Conservation (phyloP, 2,888 invertebrate genomes). For the Pammene aurita region DNA sequence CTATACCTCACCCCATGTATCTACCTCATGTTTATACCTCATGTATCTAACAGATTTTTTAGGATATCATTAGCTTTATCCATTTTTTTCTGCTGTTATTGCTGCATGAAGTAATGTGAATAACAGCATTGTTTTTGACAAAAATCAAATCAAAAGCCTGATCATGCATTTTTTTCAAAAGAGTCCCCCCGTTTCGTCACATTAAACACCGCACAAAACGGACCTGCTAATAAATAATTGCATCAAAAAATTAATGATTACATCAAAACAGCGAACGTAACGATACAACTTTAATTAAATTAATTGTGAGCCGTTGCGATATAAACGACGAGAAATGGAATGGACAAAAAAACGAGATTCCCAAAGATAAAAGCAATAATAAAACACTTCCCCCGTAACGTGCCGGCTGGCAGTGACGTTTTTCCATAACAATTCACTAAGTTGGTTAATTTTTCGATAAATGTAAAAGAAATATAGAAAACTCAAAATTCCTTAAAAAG, state of each 20-base stretch:
- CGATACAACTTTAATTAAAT: slow-evolving; percentile 79
- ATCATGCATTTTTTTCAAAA: slow-evolving; percentile 17
- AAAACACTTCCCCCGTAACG: slow-evolving; percentile 73
- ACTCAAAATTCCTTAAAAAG: too few relatives aligned
- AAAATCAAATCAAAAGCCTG: not conserved
- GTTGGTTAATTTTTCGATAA: too few relatives aligned
- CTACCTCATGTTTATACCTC: too few relatives aligned
- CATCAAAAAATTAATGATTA: slow-evolving; percentile 62
- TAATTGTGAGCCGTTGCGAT: slow-evolving; percentile 77
- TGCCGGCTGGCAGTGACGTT: slow-evolving; percentile 54
- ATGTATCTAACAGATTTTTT: too few relatives aligned
- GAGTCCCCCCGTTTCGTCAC: slow-evolving; percentile 43
- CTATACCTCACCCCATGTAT: not conserved
- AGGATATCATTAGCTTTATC: too few relatives aligned
- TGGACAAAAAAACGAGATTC: slow-evolving; percentile 71
- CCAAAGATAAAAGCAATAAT: slow-evolving; percentile 77
- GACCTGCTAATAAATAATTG: slow-evolving; percentile 54
- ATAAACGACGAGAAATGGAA: slow-evolving; percentile 78
- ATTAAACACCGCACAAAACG: slow-evolving; percentile 48
- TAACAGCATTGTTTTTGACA: not conserved
- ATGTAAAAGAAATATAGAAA: too few relatives aligned
- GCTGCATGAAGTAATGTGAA: too few relatives aligned
- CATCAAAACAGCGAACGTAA: slow-evolving; percentile 62
- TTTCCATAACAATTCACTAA: slow-evolving; percentile 11
- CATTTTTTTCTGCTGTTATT: too few relatives aligned